Base-by-base conservation (phyloP, 1,140 invertebrate genomes). In the Megathymus violae region DNA sequence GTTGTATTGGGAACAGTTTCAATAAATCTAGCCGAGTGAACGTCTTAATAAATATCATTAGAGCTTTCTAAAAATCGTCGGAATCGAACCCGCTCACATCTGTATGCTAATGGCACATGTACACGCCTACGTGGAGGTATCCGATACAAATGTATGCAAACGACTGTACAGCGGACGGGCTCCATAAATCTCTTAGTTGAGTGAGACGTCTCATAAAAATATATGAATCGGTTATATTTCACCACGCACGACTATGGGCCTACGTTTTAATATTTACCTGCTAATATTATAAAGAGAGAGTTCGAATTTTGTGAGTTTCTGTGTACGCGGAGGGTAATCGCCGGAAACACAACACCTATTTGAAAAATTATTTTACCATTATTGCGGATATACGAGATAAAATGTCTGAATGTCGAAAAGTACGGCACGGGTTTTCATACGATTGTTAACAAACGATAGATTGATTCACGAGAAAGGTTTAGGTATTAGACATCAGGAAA, bases 11-110 rank as follows among this genome's bases (percentile, higher is more conserved):
- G 4, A 19, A 51, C 15, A 38, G 9, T 74, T 74, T 70, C 64
- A 69, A 76, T 74, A 79, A 74, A 79, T 79, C 76, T 72, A 54
- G 56, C 62, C 66, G 66, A 63, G 68, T 60, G 63, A 58, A 61
- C 70, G 74, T 76, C 70, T 75, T 72, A 76, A 74, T 76, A 78
- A 75, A 75, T 75, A 75, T 64, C 73, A 69, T 69, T 67, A 64
- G 71, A 75, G 70, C 78, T 80, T 80, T 80, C 77, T 80, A 80
- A 78, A 78, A 80, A 76, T 58, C 64, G 62, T 17, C 48, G 70
- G 69, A 73, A 69, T 74, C 67, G 68, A 76, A 76, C 70, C 72
- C 61, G 62, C 69, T 59, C 51, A 75, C 67, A 80, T 78, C 78
- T 80, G 73, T 78, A 80, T 80, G 78, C 48, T 72, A 80, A 80